These are phyloP conservation scores for Discoglossus pictus DNA, from an alignment of 2,797 vertebrate species.

Conservation along the genomic window DNA sequence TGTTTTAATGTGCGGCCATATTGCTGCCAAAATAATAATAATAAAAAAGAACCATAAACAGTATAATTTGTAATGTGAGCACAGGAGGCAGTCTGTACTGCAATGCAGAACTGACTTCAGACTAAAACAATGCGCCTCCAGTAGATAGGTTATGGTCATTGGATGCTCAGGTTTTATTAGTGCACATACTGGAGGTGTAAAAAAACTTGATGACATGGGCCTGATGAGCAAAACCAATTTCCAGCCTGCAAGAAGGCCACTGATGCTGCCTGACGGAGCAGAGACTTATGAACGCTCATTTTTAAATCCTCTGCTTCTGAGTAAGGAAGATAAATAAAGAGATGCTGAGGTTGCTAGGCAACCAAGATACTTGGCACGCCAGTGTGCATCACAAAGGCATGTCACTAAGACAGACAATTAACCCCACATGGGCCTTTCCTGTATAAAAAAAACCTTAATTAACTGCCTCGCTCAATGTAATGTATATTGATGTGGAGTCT, in stretches of 20 bases:
- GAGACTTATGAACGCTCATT: constrained; percentile 38
- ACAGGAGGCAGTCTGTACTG: no score
- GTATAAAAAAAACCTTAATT: no score
- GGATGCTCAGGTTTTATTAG: not conserved
- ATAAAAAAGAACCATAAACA: no score
- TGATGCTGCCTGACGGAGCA: constrained; percentile 38
- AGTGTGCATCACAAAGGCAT: constrained; percentile 33
- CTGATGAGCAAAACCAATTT: constrained; percentile 44
- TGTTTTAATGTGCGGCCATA: no score
- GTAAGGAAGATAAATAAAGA: constrained; percentile 44
- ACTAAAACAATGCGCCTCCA: no score
- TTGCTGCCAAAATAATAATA: no score
- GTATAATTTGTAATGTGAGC: no score
- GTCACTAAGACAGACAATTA: constrained; percentile 34
- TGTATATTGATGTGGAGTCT: no score
- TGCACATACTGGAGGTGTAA: constrained; percentile 10
- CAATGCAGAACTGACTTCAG: no score
- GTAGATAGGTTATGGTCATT: no score
- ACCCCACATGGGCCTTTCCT: constrained; percentile 24
- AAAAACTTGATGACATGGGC: constrained; percentile 19
- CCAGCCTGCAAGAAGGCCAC: constrained; percentile 19
- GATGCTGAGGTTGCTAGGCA: constrained; percentile 42
- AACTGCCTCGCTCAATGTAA: no score
- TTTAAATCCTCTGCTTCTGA: constrained; percentile 42
- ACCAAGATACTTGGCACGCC: constrained; percentile 43